Evolutionary conservation across 2,797 vertebrate genomes (phyloP).

Genomic region (Ambastaia sidthimunki): DNA sequence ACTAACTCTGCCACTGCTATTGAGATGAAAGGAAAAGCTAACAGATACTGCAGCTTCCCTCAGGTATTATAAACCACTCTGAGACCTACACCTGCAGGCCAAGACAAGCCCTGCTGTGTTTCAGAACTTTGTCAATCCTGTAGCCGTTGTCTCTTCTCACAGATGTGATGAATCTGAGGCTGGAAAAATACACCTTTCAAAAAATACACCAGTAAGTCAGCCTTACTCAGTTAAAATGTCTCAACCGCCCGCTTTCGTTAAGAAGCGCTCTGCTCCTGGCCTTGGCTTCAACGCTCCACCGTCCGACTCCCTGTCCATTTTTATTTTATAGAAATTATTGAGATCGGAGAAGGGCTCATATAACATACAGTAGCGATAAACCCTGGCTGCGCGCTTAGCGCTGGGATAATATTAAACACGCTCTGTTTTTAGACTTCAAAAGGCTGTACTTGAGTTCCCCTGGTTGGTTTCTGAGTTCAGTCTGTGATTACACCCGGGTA

Average conservation of each 20-base stretch:
- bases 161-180: background rate
- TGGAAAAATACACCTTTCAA: conserved; percentile 29
- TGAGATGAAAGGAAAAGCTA: too few relatives aligned
- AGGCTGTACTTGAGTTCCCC: conserved; percentile 46
- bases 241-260: conserved; percentile 1
- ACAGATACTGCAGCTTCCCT: background rate
- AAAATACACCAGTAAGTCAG: too few relatives aligned
- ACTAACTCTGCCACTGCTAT: background rate
- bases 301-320: conserved; percentile 21
- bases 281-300: conserved; percentile 9
- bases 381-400: conserved; percentile 25
- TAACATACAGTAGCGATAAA: conserved; percentile 36
- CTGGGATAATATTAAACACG: conserved; percentile 50
- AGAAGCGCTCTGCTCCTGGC: conserved; percentile 28
- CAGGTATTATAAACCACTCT: too few relatives aligned
- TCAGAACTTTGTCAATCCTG: background rate
- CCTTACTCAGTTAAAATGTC: conserved; percentile 27
- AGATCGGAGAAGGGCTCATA: conserved; percentile 28
- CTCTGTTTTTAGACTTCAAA: conserved; percentile 55
- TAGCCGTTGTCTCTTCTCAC: background rate
- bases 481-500: conserved; percentile 47
- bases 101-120: background rate
- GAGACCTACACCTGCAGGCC: background rate
- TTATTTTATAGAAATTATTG: conserved; percentile 52
- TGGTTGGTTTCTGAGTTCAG: conserved; percentile 3